Conservation (phyloP, 2,797 vertebrate species). For the Serranus cabrilla region DNA sequence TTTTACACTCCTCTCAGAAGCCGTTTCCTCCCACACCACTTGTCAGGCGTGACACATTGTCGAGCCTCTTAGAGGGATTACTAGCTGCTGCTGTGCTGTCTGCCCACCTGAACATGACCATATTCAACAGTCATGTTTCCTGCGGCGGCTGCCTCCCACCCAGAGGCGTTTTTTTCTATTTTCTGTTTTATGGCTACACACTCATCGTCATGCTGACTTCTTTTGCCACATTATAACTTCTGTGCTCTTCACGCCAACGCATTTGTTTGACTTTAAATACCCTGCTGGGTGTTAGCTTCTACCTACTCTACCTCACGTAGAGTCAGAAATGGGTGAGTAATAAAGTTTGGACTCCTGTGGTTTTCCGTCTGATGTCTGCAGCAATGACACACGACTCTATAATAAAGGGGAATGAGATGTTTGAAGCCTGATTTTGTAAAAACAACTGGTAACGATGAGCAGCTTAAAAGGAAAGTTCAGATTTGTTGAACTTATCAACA, state of each 20-base stretch:
- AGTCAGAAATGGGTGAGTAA: slow-evolving; percentile 25
- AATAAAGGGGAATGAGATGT: neutral
- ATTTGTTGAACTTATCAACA: too few species aligned
- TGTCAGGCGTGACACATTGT: slow-evolving; percentile 52
- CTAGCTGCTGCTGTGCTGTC: slow-evolving; percentile 39
- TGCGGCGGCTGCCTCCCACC: slow-evolving; percentile 53
- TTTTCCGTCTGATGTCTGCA: slow-evolving; percentile 23
- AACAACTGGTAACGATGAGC: neutral
- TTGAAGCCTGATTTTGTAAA: slow-evolving; percentile 10
- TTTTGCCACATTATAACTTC: slow-evolving; percentile 10
- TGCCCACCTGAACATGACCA: slow-evolving; percentile 51
- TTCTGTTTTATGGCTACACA: slow-evolving; percentile 26
- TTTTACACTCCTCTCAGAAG: slow-evolving; percentile 11
- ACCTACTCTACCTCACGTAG: slow-evolving; percentile 33
- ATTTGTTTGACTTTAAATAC: slow-evolving; percentile 45
- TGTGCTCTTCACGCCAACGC: slow-evolving; percentile 38
- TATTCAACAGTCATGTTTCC: slow-evolving; percentile 55
- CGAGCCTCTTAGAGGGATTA: slow-evolving; percentile 53
- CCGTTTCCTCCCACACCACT: slow-evolving; percentile 57
- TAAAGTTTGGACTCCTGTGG: neutral
- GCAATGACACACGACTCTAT: neutral
- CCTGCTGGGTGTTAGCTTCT: slow-evolving; percentile 27
- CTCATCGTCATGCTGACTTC: slow-evolving; percentile 38
- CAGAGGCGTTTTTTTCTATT: slow-evolving; percentile 31
- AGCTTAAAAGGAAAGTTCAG: neutral